Evolutionary conservation across 2,888 invertebrate species (phyloP).

Genomic region (Melipona beecheii): DNA sequence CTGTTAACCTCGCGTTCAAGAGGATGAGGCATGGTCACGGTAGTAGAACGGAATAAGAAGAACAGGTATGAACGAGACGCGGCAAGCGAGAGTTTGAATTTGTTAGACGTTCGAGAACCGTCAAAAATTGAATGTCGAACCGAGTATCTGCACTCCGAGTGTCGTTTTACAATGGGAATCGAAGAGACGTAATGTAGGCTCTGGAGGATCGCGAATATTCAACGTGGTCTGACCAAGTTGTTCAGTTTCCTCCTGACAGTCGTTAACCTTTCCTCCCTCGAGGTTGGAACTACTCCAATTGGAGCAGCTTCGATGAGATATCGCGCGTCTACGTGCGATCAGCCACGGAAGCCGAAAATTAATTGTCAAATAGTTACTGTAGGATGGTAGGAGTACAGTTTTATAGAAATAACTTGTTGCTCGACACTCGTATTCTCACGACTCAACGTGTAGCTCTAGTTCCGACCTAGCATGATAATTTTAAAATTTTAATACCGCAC

Average conservation of each 20-base stretch:
- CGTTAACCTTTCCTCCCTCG: background rate
- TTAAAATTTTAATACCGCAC: no score
- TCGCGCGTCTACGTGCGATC: background rate
- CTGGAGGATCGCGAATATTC: conserved; percentile 7
- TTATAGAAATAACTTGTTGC: no score
- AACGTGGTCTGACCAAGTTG: background rate
- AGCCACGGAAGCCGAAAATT: background rate
- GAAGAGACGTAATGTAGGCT: background rate
- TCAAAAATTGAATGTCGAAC: no score
- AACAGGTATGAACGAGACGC: background rate
- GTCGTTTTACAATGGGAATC: conserved; percentile 4
- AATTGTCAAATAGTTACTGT: background rate
- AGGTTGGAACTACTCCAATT: background rate
- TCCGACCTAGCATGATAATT: no score
- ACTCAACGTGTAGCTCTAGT: no score
- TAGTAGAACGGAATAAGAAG: background rate
- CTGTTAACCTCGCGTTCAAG: conserved; percentile 27
- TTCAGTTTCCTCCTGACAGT: background rate
- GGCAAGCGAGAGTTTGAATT: background rate
- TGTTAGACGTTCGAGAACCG: background rate
- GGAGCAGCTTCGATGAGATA: no score
- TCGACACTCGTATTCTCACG: no score
- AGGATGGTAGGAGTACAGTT: no score
- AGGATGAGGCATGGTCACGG: background rate
- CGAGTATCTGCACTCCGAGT: background rate